Percentiles rank a stretch among this genome's conserved stretches.
Evolutionary conservation across 2,888 invertebrate species (phyloP).

Genomic region (Drepanosiphum platanoidis): DNA sequence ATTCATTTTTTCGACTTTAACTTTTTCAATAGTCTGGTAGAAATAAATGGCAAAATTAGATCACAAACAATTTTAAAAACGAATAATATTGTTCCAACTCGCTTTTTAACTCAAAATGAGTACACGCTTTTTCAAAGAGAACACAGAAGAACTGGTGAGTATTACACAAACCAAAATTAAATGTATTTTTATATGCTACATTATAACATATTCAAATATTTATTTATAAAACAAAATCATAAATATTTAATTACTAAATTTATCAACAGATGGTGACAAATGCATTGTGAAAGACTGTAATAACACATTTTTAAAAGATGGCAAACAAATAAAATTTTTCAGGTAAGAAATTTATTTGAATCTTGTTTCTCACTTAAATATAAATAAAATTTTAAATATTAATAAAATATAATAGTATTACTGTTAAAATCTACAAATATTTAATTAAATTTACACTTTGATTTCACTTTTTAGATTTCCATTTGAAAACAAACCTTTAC

Average conservation of each 20-base stretch:
- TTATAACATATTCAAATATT: no score
- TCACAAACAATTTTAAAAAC: no score
- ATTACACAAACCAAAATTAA: no score
- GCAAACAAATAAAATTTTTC: conserved; percentile 14
- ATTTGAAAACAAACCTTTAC: not conserved
- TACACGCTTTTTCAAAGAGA: no score
- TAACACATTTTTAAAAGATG: not conserved
- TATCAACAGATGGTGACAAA: not conserved
- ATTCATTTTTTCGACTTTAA: no score
- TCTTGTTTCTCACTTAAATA: not conserved
- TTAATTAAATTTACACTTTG: not conserved
- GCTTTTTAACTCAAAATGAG: no score
- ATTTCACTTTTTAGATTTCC: conserved; percentile 29
- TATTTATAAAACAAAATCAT: not conserved
- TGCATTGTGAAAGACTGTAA: conserved; percentile 28
- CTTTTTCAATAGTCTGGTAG: no score
- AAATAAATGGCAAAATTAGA: no score
- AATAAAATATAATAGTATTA: not conserved
- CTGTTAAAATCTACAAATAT: not conserved
- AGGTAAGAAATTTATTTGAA: conserved; percentile 4
- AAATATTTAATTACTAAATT: not conserved
- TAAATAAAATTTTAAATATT: not conserved
- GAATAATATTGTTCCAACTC: no score
- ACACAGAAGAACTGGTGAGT: no score
- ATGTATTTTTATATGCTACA: no score